phyloP scores from a whole-genome alignment of 2,888 invertebrate species.

The Eristalis pertinax region DNA sequence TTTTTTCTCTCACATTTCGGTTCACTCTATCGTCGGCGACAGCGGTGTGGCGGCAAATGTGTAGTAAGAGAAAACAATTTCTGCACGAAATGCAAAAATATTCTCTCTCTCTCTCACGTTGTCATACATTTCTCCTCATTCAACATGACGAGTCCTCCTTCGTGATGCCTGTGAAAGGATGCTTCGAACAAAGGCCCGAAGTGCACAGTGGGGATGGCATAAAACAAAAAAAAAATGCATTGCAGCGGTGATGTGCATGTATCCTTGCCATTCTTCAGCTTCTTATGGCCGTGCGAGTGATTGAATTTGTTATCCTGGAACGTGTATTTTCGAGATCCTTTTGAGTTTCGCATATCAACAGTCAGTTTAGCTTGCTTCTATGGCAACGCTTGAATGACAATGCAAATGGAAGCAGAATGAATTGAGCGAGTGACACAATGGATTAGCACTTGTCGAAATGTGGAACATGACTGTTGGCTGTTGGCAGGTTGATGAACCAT shows the following conservation, averaged over 20 bases:
- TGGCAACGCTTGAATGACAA: not conserved
- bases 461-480: not conserved
- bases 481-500: not conserved
- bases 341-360: slow-evolving; percentile 18
- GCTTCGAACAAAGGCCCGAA: slow-evolving; percentile 5
- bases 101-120: not conserved
- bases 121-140: not conserved
- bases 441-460: not conserved
- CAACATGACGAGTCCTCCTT: slow-evolving; percentile 21
- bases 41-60: not conserved
- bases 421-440: not conserved
- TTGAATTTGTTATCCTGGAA: slow-evolving; percentile 55
- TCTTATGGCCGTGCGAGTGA: slow-evolving; percentile 18
- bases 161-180: slow-evolving; percentile 20
- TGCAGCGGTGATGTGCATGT: not conserved
- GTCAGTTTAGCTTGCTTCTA: not conserved
- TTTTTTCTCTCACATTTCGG: not conserved
- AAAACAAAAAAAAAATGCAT: slow-evolving; percentile 41
- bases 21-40: not conserved
- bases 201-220: not conserved
- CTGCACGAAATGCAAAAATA: slow-evolving; percentile 61
- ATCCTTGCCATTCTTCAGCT: not conserved
- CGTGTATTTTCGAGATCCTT: not conserved
- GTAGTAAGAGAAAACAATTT: slow-evolving; percentile 32
- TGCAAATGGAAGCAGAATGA: not conserved